A percentile compares a stretch with the other conserved stretches of the same genome.
phyloP scores from a whole-genome alignment of 2,888 invertebrate species.

The Scelioninae gen. 1 region DNA sequence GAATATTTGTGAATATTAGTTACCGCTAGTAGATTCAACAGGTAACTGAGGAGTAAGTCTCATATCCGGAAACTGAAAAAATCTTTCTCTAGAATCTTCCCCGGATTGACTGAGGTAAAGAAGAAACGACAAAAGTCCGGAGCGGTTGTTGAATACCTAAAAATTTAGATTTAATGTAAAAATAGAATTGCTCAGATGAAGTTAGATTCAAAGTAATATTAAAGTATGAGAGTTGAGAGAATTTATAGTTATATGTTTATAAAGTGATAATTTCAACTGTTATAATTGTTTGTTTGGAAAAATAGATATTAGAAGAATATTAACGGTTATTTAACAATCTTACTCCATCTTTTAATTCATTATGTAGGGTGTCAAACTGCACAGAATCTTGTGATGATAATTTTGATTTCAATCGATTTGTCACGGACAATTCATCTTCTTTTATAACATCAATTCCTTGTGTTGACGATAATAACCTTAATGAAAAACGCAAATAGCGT shows the following conservation, averaged over 20 bases:
- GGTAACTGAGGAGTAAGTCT: conserved; percentile 77
- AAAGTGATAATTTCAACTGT: too few species aligned
- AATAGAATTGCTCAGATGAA: neutral
- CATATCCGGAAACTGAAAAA: conserved; percentile 79
- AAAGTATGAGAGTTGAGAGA: too few species aligned
- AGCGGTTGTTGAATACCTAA: conserved; percentile 77
- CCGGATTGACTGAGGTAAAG: conserved; percentile 76
- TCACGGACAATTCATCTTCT: conserved; percentile 80
- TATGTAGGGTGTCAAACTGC: conserved; percentile 81
- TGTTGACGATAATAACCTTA: conserved; percentile 80
- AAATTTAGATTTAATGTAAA: neutral
- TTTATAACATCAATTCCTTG: conserved; percentile 77
- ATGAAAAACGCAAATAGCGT: conserved; percentile 78
- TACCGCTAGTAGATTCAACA: conserved; percentile 80
- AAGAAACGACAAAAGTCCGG: conserved; percentile 78
- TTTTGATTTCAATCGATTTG: conserved; percentile 79
- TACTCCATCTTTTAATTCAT: conserved; percentile 81
- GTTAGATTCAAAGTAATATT: too few species aligned
- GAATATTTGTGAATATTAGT: neutral
- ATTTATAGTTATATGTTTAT: neutral
- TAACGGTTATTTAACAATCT: neutral
- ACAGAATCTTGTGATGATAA: conserved; percentile 76
- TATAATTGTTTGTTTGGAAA: too few species aligned
- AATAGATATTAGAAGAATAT: too few species aligned
- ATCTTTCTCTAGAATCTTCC: conserved; percentile 76